Percentiles rank a stretch among this genome's conserved stretches.
Conservation (phyloP, 2,797 vertebrate species). For the Brotula barbata region DNA sequence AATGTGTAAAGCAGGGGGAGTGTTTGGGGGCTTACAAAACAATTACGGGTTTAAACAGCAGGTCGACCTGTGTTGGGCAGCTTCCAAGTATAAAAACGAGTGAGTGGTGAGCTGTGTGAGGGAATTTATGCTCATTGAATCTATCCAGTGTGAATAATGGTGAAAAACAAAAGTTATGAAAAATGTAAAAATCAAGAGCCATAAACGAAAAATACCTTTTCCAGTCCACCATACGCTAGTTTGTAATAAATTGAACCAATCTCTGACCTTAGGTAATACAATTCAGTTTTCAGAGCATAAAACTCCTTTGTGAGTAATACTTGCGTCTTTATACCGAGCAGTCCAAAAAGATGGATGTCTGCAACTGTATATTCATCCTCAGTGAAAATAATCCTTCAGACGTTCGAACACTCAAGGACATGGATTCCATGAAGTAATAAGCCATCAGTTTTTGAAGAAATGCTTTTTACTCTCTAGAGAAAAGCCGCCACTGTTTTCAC, state of each 20-base stretch:
- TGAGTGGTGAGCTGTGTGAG: too few species aligned
- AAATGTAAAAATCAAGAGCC: too few species aligned
- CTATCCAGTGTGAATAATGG: too few species aligned
- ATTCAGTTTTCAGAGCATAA: conserved; percentile 33
- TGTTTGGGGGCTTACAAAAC: too few species aligned
- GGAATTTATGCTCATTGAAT: too few species aligned
- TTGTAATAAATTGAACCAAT: conserved; percentile 28
- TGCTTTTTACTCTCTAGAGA: conserved; percentile 45
- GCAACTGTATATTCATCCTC: conserved; percentile 67
- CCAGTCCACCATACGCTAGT: background rate
- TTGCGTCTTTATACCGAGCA: conserved; percentile 61
- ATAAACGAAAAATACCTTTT: too few species aligned
- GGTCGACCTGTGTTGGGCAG: too few species aligned
- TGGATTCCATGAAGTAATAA: conserved; percentile 61
- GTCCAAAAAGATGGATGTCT: conserved; percentile 71
- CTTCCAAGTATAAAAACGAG: too few species aligned
- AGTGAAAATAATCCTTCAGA: conserved; percentile 72
- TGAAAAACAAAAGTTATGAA: too few species aligned
- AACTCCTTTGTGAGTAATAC: conserved; percentile 52
- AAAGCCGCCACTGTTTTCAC: conserved; percentile 30
- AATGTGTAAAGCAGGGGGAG: too few species aligned
- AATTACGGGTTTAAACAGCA: too few species aligned
- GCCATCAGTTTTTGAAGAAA: conserved; percentile 38
- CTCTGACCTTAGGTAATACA: conserved; percentile 46
- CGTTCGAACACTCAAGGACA: conserved; percentile 64